phyloP scores from a whole-genome alignment of 1,140 invertebrate species.

The Drosophila busckii region DNA sequence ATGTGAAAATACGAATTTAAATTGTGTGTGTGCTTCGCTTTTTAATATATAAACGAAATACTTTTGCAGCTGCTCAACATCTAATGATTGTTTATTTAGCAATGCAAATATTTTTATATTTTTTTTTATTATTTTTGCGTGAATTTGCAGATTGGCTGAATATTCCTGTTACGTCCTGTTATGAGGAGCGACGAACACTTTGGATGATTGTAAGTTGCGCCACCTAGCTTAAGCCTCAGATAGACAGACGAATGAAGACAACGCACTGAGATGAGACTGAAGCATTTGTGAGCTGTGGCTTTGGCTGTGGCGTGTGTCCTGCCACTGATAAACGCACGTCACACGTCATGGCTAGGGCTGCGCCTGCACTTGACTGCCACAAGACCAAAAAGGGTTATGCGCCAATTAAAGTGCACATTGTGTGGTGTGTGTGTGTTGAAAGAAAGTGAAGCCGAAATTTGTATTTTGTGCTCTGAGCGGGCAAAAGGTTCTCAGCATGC shows the following conservation, averaged over 20 bases:
- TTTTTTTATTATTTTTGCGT: constrained; percentile 30
- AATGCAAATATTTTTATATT: background rate
- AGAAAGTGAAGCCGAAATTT: constrained; percentile 10
- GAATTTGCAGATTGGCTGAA: constrained; percentile 67
- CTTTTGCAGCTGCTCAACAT: constrained; percentile 29
- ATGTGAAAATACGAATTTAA: constrained; percentile 67
- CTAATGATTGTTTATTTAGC: constrained; percentile 69
- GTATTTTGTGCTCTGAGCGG: constrained; percentile 13
- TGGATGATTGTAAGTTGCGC: constrained; percentile 79
- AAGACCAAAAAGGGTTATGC: too few species aligned
- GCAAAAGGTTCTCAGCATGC: constrained; percentile 30
- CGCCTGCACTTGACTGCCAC: too few species aligned
- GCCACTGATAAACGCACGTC: too few species aligned
- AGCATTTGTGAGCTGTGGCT: too few species aligned
- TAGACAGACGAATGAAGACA: background rate
- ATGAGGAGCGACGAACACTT: constrained; percentile 78
- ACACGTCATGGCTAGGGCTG: too few species aligned
- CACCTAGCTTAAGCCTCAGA: constrained; percentile 29
- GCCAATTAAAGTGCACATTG: too few species aligned
- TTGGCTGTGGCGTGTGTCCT: too few species aligned
- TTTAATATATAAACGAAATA: constrained; percentile 57
- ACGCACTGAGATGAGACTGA: too few species aligned
- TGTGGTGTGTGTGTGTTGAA: too few species aligned
- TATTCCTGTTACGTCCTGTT: constrained; percentile 76
- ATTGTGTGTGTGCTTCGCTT: constrained; percentile 48